phyloP scores from a whole-genome alignment of 2,888 invertebrate species.

The Limnephilus marmoratus region DNA sequence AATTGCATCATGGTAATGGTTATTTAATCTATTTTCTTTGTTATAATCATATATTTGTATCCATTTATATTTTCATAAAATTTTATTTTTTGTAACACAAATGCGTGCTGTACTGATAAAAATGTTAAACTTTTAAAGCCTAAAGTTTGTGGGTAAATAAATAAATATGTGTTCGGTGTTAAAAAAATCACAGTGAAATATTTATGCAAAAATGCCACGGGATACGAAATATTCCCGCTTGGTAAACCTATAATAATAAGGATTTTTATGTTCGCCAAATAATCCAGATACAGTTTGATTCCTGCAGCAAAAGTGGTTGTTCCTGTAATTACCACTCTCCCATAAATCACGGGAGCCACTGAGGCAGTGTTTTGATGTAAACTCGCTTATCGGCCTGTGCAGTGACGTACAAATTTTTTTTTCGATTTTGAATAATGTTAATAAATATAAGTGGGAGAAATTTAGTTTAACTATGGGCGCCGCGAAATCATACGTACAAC shows the following conservation, averaged over 20 bases:
- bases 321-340: slow-evolving; percentile 50
- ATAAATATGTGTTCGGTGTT: background rate
- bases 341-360: slow-evolving; percentile 52
- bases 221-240: slow-evolving; percentile 7
- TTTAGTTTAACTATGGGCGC: background rate
- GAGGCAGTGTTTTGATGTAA: background rate
- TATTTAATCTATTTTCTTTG: no score
- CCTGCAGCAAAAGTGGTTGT: slow-evolving; percentile 2
- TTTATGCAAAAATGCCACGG: slow-evolving; percentile 45
- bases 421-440: background rate
- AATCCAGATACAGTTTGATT: background rate
- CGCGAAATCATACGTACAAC: no score
- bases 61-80: no score
- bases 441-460: background rate
- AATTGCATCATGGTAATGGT: no score
- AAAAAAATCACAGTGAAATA: background rate
- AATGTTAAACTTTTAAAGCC: no score
- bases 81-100: no score
- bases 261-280: slow-evolving; percentile 44
- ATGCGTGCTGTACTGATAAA: no score
- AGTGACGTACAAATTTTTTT: background rate
- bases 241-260: slow-evolving; percentile 46
- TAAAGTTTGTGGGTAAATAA: no score
- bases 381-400: background rate
- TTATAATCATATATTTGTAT: no score